Conservation (phyloP, 2,113 vertebrate genomes). For the Pycnonotus jocosus region DNA sequence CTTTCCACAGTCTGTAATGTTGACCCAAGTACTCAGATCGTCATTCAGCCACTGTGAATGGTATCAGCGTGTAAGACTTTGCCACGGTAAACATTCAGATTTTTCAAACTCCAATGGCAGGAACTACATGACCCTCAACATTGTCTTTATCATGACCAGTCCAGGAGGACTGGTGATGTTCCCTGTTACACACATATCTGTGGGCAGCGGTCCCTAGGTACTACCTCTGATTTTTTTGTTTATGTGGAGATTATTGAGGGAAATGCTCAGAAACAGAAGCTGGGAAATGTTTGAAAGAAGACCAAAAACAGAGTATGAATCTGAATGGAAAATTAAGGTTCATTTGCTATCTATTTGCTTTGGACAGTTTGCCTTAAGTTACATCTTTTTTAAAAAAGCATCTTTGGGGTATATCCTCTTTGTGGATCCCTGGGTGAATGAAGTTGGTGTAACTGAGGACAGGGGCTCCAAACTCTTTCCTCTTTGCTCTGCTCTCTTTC, state of each 20-base stretch:
- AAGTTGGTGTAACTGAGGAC: not conserved
- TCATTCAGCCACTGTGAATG: not conserved
- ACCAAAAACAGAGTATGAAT: not conserved
- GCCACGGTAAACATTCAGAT: not conserved
- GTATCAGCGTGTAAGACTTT: not conserved
- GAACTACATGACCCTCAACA: not conserved
- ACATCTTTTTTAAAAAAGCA: not conserved
- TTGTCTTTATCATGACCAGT: not conserved
- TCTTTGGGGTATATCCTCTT: not conserved
- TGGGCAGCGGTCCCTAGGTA: fast-evolving
- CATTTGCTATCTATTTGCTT: not conserved
- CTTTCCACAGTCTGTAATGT: not conserved
- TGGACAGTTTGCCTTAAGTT: not conserved
- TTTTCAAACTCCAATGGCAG: not conserved
- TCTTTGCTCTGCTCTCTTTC: not conserved
- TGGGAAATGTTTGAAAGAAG: not conserved
- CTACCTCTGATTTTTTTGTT: not conserved
- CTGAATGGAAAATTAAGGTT: not conserved
- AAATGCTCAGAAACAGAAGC: not conserved
- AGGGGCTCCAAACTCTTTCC: not conserved
- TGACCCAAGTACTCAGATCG: not conserved
- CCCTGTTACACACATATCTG: fast-evolving
- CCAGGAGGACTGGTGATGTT: not conserved
- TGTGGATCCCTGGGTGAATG: not conserved
- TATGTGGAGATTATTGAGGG: not conserved